phyloP scores from a whole-genome alignment of 2,888 invertebrate species.

The Myopa testacea region DNA sequence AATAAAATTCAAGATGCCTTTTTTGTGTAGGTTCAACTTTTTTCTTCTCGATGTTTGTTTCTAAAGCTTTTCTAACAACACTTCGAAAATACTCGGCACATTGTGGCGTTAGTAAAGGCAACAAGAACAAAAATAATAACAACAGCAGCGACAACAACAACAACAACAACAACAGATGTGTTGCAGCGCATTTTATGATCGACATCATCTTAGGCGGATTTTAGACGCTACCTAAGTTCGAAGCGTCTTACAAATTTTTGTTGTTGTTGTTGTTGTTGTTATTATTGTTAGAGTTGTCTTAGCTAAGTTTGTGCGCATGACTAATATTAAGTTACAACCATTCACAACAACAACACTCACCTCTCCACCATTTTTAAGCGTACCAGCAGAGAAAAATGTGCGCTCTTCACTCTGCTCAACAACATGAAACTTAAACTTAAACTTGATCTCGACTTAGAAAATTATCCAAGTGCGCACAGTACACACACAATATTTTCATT shows the following conservation, averaged over 20 bases:
- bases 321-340: conserved; percentile 27
- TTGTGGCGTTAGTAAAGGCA: background rate
- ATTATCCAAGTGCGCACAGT: conserved; percentile 9
- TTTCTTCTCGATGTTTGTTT: background rate
- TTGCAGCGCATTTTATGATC: background rate
- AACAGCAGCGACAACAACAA: background rate
- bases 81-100: no score
- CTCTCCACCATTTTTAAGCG: background rate
- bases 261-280: conserved; percentile 4
- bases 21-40: conserved; percentile 21
- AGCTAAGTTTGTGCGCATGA: conserved; percentile 5
- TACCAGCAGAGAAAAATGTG: background rate
- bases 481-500: background rate
- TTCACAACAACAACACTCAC: background rate
- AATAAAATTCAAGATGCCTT: conserved; percentile 25
- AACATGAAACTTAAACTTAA: conserved; percentile 20
- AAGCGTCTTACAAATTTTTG: background rate
- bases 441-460: conserved; percentile 29
- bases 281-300: background rate
- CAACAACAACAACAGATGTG: conserved; percentile 2
- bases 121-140: conserved; percentile 1
- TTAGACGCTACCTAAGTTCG: no score
- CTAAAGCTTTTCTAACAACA: no score
- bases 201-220: no score
- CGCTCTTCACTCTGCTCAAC: background rate